These are phyloP conservation scores for Diadophis punctatus DNA, from an alignment of 2,113 vertebrate species.

Conservation along the genomic window DNA sequence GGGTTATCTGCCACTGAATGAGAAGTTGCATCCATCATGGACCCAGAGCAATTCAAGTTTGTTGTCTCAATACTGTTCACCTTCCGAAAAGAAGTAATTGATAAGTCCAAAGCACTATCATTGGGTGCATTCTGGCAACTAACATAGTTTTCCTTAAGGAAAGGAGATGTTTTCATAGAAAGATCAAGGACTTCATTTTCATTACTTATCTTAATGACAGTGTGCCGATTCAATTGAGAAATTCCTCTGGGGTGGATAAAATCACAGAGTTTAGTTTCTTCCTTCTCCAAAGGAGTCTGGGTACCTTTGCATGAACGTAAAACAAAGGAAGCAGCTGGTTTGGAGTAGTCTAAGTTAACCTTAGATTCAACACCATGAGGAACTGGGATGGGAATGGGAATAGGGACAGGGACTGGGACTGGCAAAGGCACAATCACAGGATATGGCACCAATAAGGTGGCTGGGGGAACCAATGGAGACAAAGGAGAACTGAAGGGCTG, in stretches of 20 bases:
- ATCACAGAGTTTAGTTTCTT: conserved; percentile 70
- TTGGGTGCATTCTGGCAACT: conserved; percentile 59
- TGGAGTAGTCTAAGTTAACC: conserved; percentile 68
- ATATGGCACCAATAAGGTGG: conserved; percentile 91
- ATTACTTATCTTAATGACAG: conserved; percentile 74
- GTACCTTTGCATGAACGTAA: conserved; percentile 80
- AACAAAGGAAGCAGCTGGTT: conserved; percentile 66
- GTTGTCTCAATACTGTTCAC: conserved; percentile 52
- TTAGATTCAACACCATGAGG: conserved; percentile 80
- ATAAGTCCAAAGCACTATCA: conserved; percentile 86
- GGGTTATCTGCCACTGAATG: conserved; percentile 57
- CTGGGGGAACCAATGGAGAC: conserved; percentile 87
- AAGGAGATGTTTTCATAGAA: conserved; percentile 78
- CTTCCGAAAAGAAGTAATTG: conserved; percentile 78
- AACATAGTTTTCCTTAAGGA: conserved; percentile 69
- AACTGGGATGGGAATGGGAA: conserved; percentile 85
- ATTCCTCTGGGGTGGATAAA: conserved; percentile 66
- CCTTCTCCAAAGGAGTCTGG: conserved; percentile 78
- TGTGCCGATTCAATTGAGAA: conserved; percentile 73
- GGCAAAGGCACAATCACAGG: conserved; percentile 92
- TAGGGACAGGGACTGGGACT: conserved; percentile 88
- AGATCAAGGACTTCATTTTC: conserved; percentile 91
- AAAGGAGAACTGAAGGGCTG: conserved; percentile 83
- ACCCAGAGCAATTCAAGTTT: background rate
- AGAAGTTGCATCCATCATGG: conserved; percentile 40